Evolutionary conservation across 2,113 vertebrate genomes (phyloP), one percentile per base, ranked within the genome.

Genomic region (Pelmatolapia mariae): DNA sequence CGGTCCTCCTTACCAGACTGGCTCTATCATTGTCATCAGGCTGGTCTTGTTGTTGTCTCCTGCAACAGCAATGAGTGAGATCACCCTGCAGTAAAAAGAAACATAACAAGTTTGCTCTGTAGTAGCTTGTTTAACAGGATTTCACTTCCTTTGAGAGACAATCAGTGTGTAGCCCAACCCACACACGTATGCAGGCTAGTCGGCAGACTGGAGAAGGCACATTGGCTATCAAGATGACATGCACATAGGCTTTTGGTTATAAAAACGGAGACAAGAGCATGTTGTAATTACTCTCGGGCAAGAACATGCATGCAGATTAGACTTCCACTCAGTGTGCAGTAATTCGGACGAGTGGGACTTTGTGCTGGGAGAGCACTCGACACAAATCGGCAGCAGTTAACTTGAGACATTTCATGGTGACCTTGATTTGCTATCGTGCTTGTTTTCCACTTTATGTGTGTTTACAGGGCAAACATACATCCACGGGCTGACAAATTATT

Each of bases 61-160:
- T 87, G 86, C 83, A 90, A 87, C 86, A 73, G 52, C 76, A 54
- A 31, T 52, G 68, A 82, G 85, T 92, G 86, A 90, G 93, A 92
- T 92, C 85, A 73, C 63, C 80, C 59, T 71, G 31, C 26, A 88
- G 88, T 68, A 94, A 90, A 94, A 79, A 86, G 61, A 92, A 84
- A 91, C 83, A 93, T 94, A 95, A 93, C 92, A 91, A 84, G 80
- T 50, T 79, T 1, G 7, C 56, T 89, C 61, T 61, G 79, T 87
- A 87, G 81, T 26, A 91, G 88, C 93, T 93, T 86, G 94, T 94
- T 94, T 61, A 90, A 80, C 96, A 93, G 94, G 96, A 95, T 96
- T 95, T 81, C 73, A 59, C 45, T 22, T 26, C 38, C 83, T 88
- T 83, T 88, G 56, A 93, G 29, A 80, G 66, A 53, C 26, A 40